A percentile compares a stretch with the other conserved stretches of the same genome.
Evolutionary conservation across 2,888 invertebrate species (phyloP).

Genomic region (Dolichopus griseipennis): DNA sequence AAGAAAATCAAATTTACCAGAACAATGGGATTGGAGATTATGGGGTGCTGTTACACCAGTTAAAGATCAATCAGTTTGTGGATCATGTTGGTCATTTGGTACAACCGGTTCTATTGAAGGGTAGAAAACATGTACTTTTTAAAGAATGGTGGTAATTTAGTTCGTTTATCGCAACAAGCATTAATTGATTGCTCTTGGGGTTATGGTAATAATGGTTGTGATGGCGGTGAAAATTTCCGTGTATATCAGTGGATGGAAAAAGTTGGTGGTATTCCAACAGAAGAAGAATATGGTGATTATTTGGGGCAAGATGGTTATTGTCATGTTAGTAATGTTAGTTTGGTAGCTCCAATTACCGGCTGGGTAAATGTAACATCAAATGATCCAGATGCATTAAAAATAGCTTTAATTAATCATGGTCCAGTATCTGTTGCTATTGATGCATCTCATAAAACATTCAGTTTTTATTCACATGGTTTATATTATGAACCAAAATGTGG

Average conservation of each 20-base stretch:
- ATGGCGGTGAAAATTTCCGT: slow-evolving; percentile 94
- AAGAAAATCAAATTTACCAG: slow-evolving; percentile 54
- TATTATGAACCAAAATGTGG: slow-evolving; percentile 80
- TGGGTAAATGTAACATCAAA: slow-evolving; percentile 82
- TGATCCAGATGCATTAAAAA: slow-evolving; percentile 48
- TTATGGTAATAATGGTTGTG: slow-evolving; percentile 92
- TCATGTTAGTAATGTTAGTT: slow-evolving; percentile 62
- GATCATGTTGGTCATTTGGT: slow-evolving; percentile 96
- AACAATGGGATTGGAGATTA: slow-evolving; percentile 80
- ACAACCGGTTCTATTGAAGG: slow-evolving; percentile 90
- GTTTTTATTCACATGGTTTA: slow-evolving; percentile 92
- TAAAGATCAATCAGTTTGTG: slow-evolving; percentile 95
- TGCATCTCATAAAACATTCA: slow-evolving; percentile 79
- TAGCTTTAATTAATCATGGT: slow-evolving; percentile 79
- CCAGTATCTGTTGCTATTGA: slow-evolving; percentile 87
- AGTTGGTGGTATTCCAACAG: slow-evolving; percentile 77
- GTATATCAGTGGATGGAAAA: slow-evolving; percentile 89
- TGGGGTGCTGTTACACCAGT: slow-evolving; percentile 90
- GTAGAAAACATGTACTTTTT: slow-evolving; percentile 78
- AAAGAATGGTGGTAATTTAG: slow-evolving; percentile 68
- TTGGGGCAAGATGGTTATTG: slow-evolving; percentile 89
- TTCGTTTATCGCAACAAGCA: slow-evolving; percentile 85
- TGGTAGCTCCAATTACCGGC: slow-evolving; percentile 66
- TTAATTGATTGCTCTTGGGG: slow-evolving; percentile 95
- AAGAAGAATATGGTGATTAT: slow-evolving; percentile 86